A percentile compares a stretch with the other conserved stretches of the same genome.
Evolutionary conservation across 2,797 vertebrate species (phyloP).

Genomic region (Taeniopygia guttata): DNA sequence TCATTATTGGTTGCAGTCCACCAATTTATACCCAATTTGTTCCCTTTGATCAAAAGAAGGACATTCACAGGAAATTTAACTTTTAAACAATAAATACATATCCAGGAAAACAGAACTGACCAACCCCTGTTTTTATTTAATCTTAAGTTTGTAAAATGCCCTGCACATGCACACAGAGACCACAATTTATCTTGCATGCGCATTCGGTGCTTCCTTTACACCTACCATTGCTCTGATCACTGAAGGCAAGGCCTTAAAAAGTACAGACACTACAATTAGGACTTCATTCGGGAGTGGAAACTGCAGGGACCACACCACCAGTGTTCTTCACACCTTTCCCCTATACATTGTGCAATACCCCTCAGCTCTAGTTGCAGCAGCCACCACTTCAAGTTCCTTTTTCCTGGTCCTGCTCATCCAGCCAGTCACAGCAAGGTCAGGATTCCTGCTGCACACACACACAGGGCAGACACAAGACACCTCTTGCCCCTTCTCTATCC

Average conservation of each 20-base stretch:
- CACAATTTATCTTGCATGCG: background rate
- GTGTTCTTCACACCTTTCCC: background rate
- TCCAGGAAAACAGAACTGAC: background rate
- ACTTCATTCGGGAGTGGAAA: background rate
- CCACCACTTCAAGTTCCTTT: background rate
- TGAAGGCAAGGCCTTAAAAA: background rate
- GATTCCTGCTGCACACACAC: rapidly evolving
- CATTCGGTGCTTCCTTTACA: background rate
- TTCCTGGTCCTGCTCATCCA: background rate
- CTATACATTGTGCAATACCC: background rate
- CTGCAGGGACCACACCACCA: background rate
- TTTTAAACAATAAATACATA: background rate
- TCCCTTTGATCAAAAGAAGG: background rate
- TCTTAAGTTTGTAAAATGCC: background rate
- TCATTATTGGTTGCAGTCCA: background rate
- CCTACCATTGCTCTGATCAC: background rate
- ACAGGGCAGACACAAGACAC: background rate
- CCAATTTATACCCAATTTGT: background rate
- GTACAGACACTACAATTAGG: background rate
- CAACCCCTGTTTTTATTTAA: rapidly evolving
- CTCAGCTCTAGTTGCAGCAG: background rate
- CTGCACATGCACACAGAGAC: background rate
- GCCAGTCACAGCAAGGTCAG: background rate
- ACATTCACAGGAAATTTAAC: background rate
- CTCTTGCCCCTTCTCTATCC: background rate